Conservation (phyloP, 2,888 invertebrate species). For the Allacma fusca region DNA sequence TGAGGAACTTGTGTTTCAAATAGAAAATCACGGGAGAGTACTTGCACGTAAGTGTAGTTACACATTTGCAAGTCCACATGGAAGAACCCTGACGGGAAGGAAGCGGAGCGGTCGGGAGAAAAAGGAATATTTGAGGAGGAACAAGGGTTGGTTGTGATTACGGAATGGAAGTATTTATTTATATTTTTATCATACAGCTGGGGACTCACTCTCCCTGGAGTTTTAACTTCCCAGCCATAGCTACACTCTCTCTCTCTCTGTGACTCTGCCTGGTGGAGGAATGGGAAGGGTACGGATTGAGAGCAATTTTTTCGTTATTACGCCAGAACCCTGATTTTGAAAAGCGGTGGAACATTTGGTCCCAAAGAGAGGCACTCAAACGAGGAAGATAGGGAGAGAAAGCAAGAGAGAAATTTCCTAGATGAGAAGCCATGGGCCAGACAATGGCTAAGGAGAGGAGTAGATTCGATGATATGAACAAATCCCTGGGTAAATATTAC, state of each 20-base stretch:
- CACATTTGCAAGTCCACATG: background rate
- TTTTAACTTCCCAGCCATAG: background rate
- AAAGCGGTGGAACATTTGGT: background rate
- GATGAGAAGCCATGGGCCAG: background rate
- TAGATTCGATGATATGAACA: constrained; percentile 17
- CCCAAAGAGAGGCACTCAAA: background rate
- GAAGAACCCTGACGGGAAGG: background rate
- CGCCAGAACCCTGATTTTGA: background rate
- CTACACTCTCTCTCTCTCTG: too few species aligned
- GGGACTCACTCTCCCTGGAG: background rate
- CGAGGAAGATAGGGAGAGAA: background rate
- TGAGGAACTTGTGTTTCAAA: background rate
- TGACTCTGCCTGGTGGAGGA: too few species aligned
- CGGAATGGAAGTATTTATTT: constrained; percentile 8
- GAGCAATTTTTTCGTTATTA: too few species aligned
- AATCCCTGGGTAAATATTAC: constrained; percentile 36
- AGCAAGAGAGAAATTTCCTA: background rate
- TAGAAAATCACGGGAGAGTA: too few species aligned
- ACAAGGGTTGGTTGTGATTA: background rate
- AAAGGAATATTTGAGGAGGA: background rate
- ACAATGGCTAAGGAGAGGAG: background rate
- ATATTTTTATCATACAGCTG: background rate
- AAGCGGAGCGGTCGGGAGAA: background rate
- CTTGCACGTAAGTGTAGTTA: too few species aligned
- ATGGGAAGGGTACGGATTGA: background rate